Percentiles rank a stretch among this genome's conserved stretches.
Evolutionary conservation across 2,888 invertebrate genomes (phyloP).

Genomic region (Drosophila stalkeri): DNA sequence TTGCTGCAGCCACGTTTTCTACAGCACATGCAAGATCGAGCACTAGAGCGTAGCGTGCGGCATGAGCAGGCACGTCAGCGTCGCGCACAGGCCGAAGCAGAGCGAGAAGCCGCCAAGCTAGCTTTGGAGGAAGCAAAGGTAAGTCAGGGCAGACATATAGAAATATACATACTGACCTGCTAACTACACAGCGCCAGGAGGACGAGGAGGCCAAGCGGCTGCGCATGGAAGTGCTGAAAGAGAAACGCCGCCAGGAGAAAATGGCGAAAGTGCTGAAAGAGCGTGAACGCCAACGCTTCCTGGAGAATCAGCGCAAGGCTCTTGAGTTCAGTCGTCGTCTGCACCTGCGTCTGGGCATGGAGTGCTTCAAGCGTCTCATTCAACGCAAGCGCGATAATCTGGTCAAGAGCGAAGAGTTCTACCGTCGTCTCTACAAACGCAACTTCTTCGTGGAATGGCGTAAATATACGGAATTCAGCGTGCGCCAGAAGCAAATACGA

Average conservation of each 20-base stretch:
- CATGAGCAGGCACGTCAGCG: slow-evolving; percentile 85
- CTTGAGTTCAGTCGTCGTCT: slow-evolving; percentile 84
- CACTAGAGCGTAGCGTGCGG: slow-evolving; percentile 87
- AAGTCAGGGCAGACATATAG: slow-evolving; percentile 4
- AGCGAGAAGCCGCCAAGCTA: slow-evolving; percentile 84
- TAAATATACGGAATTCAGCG: slow-evolving; percentile 86
- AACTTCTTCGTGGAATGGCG: slow-evolving; percentile 86
- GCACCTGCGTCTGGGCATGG: slow-evolving; percentile 83
- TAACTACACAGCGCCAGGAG: slow-evolving; percentile 77
- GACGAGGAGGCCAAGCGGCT: slow-evolving; percentile 88
- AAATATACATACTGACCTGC: background rate
- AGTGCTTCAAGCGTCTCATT: slow-evolving; percentile 83
- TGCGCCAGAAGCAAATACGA: slow-evolving; percentile 86
- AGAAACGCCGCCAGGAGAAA: slow-evolving; percentile 88
- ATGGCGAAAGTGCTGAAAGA: slow-evolving; percentile 88
- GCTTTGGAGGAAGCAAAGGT: slow-evolving; percentile 85
- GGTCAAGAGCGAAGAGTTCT: slow-evolving; percentile 86
- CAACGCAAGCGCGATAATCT: slow-evolving; percentile 82
- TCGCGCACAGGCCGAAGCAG: slow-evolving; percentile 82
- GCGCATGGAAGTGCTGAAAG: slow-evolving; percentile 87
- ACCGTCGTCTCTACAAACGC: slow-evolving; percentile 85
- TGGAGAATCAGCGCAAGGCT: slow-evolving; percentile 85
- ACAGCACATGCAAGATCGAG: slow-evolving; percentile 90
- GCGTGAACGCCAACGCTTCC: slow-evolving; percentile 85
- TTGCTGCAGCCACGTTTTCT: slow-evolving; percentile 88